A percentile compares a stretch with the other conserved stretches of the same genome.
Conservation (phyloP, 2,113 vertebrate genomes). For the Paracyprichromis sp. region DNA sequence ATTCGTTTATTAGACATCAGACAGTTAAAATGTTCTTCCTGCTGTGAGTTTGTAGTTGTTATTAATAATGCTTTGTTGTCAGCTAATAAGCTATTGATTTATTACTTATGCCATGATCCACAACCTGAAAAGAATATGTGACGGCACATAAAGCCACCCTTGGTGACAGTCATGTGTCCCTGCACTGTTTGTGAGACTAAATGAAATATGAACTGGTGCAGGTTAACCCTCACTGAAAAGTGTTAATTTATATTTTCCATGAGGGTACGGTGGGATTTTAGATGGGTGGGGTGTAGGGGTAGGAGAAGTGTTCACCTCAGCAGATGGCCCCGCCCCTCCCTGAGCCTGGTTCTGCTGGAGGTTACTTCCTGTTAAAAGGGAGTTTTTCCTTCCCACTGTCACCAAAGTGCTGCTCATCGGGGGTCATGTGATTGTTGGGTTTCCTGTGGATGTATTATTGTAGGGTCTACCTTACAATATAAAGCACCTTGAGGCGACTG, state of each 20-base stretch:
- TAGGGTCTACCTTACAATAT: rapidly evolving
- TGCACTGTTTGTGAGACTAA: not conserved
- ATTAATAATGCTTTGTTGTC: not conserved
- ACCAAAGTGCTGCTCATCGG: rapidly evolving
- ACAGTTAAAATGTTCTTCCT: not conserved
- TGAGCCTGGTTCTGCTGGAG: rapidly evolving
- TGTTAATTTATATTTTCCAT: not conserved
- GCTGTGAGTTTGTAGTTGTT: not conserved
- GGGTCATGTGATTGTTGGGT: not conserved
- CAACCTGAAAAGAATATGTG: not conserved
- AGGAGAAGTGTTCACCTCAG: rapidly evolving
- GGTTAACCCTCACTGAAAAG: rapidly evolving
- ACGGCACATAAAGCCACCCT: not conserved
- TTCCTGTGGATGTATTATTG: rapidly evolving
- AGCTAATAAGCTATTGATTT: not conserved
- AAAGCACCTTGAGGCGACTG: rapidly evolving
- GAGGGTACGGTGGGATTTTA: not conserved
- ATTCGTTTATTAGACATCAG: not conserved
- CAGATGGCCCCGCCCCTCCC: not conserved
- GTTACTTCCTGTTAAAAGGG: not conserved
- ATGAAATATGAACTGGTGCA: not conserved
- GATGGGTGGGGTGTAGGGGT: not conserved
- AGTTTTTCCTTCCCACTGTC: not conserved
- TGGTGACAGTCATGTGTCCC: not conserved
- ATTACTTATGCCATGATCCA: not conserved